Evolutionary conservation across 1,140 invertebrate genomes (phyloP).

Genomic region (Rhyzopertha dominica): DNA sequence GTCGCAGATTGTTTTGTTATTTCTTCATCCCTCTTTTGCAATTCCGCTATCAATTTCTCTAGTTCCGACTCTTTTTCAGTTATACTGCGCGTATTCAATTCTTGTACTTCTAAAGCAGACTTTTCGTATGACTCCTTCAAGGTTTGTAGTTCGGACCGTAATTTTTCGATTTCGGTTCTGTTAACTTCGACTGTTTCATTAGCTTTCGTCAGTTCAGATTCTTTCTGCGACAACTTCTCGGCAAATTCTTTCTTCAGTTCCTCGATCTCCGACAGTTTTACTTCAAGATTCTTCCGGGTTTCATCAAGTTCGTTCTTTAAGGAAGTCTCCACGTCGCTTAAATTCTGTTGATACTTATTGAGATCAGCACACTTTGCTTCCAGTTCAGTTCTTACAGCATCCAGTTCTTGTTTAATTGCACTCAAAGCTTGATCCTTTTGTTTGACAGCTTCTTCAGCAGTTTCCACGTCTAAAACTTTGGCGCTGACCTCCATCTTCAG

Average conservation of each 20-base stretch:
- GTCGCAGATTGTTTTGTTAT: slow-evolving; percentile 12
- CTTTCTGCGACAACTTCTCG: background rate
- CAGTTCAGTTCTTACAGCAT: slow-evolving; percentile 23
- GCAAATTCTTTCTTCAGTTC: slow-evolving; percentile 46
- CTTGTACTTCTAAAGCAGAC: slow-evolving; percentile 6
- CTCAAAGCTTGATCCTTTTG: slow-evolving; percentile 45
- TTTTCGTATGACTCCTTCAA: slow-evolving; percentile 1
- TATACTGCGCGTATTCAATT: background rate
- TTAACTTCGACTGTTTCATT: slow-evolving; percentile 11
- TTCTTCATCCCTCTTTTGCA: slow-evolving; percentile 45
- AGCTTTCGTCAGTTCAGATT: slow-evolving; percentile 4
- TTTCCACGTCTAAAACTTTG: slow-evolving; percentile 51
- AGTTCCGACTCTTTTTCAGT: slow-evolving; percentile 46
- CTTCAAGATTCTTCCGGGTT: slow-evolving; percentile 35
- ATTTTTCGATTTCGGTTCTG: slow-evolving; percentile 10
- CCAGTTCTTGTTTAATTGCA: slow-evolving; percentile 26
- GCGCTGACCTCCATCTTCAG: slow-evolving; percentile 54
- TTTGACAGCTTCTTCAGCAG: slow-evolving; percentile 46
- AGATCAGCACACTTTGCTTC: slow-evolving; percentile 49
- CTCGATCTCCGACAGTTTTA: slow-evolving; percentile 49
- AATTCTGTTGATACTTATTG: slow-evolving; percentile 24
- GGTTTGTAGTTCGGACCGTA: slow-evolving; percentile 8
- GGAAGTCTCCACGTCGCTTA: slow-evolving; percentile 24
- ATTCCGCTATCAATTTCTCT: slow-evolving; percentile 45
- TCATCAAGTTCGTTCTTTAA: slow-evolving; percentile 29